Evolutionary conservation across 2,113 vertebrate genomes (phyloP).

Genomic region (Boulengeromyrus knoepffleri): DNA sequence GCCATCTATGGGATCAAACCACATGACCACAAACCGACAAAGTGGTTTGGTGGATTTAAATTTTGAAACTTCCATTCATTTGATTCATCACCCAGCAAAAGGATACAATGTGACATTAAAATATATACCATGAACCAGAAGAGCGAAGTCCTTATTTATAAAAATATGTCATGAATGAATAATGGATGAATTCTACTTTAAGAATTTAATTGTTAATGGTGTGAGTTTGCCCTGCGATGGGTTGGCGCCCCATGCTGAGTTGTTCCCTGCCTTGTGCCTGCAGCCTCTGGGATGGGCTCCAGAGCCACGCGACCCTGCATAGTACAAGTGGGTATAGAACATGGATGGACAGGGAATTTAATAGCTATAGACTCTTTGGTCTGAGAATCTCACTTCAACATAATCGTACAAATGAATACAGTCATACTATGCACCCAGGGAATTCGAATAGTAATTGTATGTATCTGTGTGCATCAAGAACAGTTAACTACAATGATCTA

Average conservation of each 20-base stretch:
- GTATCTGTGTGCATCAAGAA: neutral
- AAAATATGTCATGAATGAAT: neutral
- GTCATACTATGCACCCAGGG: neutral
- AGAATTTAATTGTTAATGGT: neutral
- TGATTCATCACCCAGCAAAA: slow-evolving; percentile 26
- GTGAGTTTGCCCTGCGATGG: neutral
- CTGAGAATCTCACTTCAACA: neutral
- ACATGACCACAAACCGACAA: slow-evolving; percentile 24
- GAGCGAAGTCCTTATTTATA: neutral
- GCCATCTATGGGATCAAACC: slow-evolving; percentile 26
- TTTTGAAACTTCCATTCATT: slow-evolving; percentile 32
- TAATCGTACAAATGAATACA: neutral
- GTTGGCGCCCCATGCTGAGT: neutral
- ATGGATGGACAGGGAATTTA: neutral
- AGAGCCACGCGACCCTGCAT: neutral
- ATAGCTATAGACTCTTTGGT: neutral
- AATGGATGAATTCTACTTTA: neutral
- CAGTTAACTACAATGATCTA: neutral
- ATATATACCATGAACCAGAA: neutral
- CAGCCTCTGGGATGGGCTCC: neutral
- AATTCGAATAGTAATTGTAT: neutral
- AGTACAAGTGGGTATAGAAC: neutral
- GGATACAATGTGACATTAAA: neutral
- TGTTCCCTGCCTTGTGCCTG: neutral
- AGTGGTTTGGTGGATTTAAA: slow-evolving; percentile 31